Evolutionary conservation across 1,140 invertebrate species (phyloP), one percentile per base, ranked within the genome.

Genomic region (Phenacoccus solenopsis): DNA sequence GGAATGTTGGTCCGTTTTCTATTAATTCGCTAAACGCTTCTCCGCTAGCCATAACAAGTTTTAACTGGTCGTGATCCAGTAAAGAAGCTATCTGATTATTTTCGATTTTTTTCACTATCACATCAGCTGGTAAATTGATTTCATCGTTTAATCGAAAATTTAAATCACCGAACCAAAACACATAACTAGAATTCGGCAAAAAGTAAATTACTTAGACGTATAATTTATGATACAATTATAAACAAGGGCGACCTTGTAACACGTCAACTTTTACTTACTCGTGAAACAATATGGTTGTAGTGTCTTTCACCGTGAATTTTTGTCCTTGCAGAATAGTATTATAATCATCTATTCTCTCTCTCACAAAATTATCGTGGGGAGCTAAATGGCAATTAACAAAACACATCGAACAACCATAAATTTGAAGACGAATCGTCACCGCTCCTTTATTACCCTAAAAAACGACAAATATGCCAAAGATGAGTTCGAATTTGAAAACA

Each of bases 371-470:
- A 75, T 93, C 91, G 76, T 96, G 93, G 20, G 94, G 88, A 25
- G 92, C 88, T 69, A 97, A 79, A 79, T 98, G 94, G 32, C 87
- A 84, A 75, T 96, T 96, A 0, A 96, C 87, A 30, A 96, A 83
- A 75, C 91, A 94, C 28, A 96, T 75, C 16, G 90, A 93, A 72
- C 88, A 87, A 12, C 93, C 94, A 76, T 92, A 91, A 10, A 93
- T 81, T 73, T 89, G 90, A 73, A 96, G 85, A 67, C 94, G 82
- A 61, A 95, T 83, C 75, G 89, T 93, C 0, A 95, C 89, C 1
- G 90, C 94, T 22, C 95, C 94, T 84, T 97, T 98, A 78, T 96
- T 97, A 69, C 94, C 94, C 92, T 94, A 78, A n/a, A 82, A 84
- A 77, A 70, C 73, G 70, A 38, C 21, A 35, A 38, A 38, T 10